These are phyloP conservation scores for Ammodytes dubius DNA, from an alignment of 2,113 vertebrate genomes.

Conservation along the genomic window DNA sequence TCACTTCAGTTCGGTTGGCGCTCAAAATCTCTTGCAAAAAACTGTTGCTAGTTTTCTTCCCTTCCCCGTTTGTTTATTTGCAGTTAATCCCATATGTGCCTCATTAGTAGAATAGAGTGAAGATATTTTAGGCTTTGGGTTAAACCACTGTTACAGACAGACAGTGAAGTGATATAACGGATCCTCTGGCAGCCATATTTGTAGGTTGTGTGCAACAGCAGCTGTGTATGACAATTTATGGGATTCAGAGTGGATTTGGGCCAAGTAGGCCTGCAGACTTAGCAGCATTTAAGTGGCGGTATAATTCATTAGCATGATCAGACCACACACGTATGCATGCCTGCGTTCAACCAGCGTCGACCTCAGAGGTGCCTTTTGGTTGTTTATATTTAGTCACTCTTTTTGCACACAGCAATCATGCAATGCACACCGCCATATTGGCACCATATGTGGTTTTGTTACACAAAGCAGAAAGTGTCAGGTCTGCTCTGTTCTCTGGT, in stretches of 20 bases:
- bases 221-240: conserved; percentile 23
- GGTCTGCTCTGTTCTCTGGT: conserved; percentile 41
- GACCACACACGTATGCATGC: background rate
- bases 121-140: conserved; percentile 20
- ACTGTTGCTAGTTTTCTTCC: background rate
- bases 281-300: background rate
- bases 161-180: conserved; percentile 4
- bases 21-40: background rate
- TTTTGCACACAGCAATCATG: conserved; percentile 8
- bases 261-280: conserved; percentile 5
- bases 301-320: conserved; percentile 28
- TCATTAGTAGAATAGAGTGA: conserved; percentile 55
- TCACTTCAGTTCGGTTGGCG: background rate
- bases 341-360: background rate
- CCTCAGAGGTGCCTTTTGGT: background rate
- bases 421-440: conserved; percentile 38
- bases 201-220: conserved; percentile 11
- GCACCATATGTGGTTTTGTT: conserved; percentile 59
- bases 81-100: conserved; percentile 56
- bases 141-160: conserved; percentile 36
- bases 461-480: conserved; percentile 16
- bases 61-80: conserved; percentile 30
- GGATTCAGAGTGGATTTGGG: conserved; percentile 16
- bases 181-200: conserved; percentile 32
- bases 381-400: background rate